Percentiles rank a stretch among this genome's conserved stretches.
Conservation (phyloP, 2,113 vertebrate genomes). For the Istiophorus platypterus region DNA sequence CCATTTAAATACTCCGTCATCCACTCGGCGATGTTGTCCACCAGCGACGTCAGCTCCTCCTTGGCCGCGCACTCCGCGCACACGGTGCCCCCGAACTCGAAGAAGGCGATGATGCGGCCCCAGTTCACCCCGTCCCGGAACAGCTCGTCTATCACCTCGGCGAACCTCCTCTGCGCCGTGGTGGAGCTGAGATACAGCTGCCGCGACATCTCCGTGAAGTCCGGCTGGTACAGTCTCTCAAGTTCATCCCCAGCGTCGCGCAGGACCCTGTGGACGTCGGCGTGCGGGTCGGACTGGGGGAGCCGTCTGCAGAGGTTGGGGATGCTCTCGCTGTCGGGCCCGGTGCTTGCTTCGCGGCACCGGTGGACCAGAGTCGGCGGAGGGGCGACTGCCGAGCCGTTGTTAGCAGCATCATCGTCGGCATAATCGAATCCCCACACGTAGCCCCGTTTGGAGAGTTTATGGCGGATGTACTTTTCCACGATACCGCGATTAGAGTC, state of each 20-base stretch:
- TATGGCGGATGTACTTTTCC: slow-evolving; percentile 84
- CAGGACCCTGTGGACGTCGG: slow-evolving; percentile 89
- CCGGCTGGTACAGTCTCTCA: slow-evolving; percentile 91
- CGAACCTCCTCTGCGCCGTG: slow-evolving; percentile 91
- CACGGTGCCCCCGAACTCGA: slow-evolving; percentile 96
- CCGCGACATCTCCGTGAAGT: slow-evolving; percentile 95
- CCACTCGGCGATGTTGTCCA: slow-evolving; percentile 94
- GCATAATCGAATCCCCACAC: slow-evolving; percentile 70
- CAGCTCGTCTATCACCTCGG: slow-evolving; percentile 96
- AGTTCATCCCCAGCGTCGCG: slow-evolving; percentile 95
- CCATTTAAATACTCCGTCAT: slow-evolving; percentile 99
- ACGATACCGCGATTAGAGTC: slow-evolving; percentile 82
- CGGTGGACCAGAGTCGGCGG: slow-evolving; percentile 79
- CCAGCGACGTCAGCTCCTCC: slow-evolving; percentile 92
- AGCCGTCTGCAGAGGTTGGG: slow-evolving; percentile 52
- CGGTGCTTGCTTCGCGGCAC: slow-evolving; percentile 63
- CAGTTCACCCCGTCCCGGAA: slow-evolving; percentile 98
- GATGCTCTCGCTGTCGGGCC: slow-evolving; percentile 65
- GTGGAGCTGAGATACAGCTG: slow-evolving; percentile 92
- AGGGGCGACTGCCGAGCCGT: slow-evolving; percentile 69
- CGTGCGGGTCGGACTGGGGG: slow-evolving; percentile 68
- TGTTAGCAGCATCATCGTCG: slow-evolving; percentile 68
- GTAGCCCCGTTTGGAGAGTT: slow-evolving; percentile 83
- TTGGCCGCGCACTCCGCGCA: slow-evolving; percentile 94
- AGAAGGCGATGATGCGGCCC: slow-evolving; percentile 98